Evolutionary conservation across 2,888 invertebrate species (phyloP).

Genomic region (Synanthedon andrenaeformis): DNA sequence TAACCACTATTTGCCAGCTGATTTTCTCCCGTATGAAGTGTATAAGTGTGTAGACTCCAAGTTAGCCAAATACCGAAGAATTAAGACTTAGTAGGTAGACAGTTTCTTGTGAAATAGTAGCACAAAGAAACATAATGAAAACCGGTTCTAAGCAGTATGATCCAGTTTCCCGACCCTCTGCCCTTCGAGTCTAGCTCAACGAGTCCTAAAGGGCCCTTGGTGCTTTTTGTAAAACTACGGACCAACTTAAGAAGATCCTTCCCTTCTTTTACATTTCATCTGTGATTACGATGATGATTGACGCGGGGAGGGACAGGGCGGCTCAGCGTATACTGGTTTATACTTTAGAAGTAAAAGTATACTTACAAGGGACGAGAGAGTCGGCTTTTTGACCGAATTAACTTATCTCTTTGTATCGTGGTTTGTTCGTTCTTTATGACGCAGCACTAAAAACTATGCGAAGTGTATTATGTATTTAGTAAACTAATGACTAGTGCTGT

Average conservation of each 20-base stretch:
- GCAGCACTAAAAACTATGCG: too few species aligned
- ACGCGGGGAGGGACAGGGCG: background rate
- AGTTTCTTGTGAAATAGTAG: too few species aligned
- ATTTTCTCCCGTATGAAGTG: too few species aligned
- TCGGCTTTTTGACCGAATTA: background rate
- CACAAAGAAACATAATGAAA: background rate
- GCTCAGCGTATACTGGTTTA: slow-evolving; percentile 5
- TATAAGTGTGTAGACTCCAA: too few species aligned
- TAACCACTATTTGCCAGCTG: too few species aligned
- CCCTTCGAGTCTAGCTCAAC: slow-evolving; percentile 57
- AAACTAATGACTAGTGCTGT: too few species aligned
- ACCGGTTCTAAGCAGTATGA: slow-evolving; percentile 6
- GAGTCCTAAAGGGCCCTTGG: slow-evolving; percentile 46
- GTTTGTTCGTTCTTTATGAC: too few species aligned
- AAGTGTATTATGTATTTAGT: too few species aligned
- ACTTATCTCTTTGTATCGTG: background rate
- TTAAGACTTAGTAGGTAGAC: too few species aligned
- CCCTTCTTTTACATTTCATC: background rate
- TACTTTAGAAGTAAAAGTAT: slow-evolving; percentile 18
- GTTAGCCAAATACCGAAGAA: too few species aligned
- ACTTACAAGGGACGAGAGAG: slow-evolving; percentile 9
- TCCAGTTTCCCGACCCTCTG: slow-evolving; percentile 56
- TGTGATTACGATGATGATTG: background rate
- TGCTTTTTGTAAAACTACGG: slow-evolving; percentile 40
- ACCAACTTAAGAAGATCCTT: background rate